These are phyloP conservation scores for Sericinus montela DNA, from an alignment of 2,888 invertebrate species.

Conservation along the genomic window DNA sequence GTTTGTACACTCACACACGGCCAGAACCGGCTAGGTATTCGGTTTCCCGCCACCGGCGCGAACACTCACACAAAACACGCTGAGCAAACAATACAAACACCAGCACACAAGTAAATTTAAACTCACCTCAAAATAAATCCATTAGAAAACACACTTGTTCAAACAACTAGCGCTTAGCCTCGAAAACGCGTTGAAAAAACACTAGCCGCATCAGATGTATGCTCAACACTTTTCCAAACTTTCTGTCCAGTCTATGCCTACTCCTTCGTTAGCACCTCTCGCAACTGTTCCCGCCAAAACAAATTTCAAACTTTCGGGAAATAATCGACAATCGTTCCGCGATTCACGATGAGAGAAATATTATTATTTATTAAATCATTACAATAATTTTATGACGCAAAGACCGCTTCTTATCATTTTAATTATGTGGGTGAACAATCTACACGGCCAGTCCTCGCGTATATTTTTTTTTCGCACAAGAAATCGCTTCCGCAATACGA, in stretches of 20 bases:
- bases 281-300: slow-evolving; percentile 56
- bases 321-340: slow-evolving; percentile 28
- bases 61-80: slow-evolving; percentile 75
- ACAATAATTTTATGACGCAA: slow-evolving; percentile 36
- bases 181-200: slow-evolving; percentile 79
- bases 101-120: slow-evolving; percentile 78
- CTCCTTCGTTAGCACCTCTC: slow-evolving; percentile 49
- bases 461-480: slow-evolving; percentile 34
- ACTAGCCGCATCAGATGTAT: slow-evolving; percentile 70
- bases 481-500: slow-evolving; percentile 62
- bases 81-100: slow-evolving; percentile 77
- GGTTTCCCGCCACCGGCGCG: slow-evolving; percentile 77
- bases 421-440: slow-evolving; percentile 42
- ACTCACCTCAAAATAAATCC: slow-evolving; percentile 80
- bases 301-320: slow-evolving; percentile 39
- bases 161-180: slow-evolving; percentile 79
- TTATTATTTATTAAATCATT: slow-evolving; percentile 20
- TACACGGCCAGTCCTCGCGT: slow-evolving; percentile 41
- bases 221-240: slow-evolving; percentile 74
- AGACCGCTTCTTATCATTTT: slow-evolving; percentile 42
- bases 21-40: slow-evolving; percentile 70
- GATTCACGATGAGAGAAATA: slow-evolving; percentile 29
- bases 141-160: slow-evolving; percentile 80
- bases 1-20: slow-evolving; percentile 69
- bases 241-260: slow-evolving; percentile 53